These are phyloP conservation scores for Dicranocentrus wangi DNA, from an alignment of 2,888 invertebrate genomes.

Conservation along the genomic window DNA sequence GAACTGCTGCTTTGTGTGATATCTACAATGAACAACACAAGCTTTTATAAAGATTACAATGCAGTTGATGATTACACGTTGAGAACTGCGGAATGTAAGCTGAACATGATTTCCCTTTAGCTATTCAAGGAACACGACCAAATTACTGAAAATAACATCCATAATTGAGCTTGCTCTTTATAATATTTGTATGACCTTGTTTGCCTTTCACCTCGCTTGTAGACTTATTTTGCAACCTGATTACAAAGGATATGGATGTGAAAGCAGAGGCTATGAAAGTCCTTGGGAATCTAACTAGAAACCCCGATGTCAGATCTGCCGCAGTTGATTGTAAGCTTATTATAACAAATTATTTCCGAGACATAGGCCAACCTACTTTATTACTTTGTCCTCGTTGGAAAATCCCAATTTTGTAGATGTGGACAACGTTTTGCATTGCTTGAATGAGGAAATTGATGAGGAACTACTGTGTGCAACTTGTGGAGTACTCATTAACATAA, in stretches of 20 bases:
- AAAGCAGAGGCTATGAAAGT: constrained; percentile 71
- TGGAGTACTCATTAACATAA: constrained; percentile 72
- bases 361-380: not conserved
- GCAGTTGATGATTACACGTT: constrained; percentile 61
- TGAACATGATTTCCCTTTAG: too few species aligned
- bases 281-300: constrained; percentile 71
- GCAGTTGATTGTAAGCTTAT: constrained; percentile 58
- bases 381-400: not conserved
- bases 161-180: not conserved
- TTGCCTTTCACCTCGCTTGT: constrained; percentile 25
- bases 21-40: constrained; percentile 71
- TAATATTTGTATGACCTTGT: constrained; percentile 42
- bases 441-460: constrained; percentile 65
- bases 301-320: constrained; percentile 60
- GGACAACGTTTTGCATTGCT: constrained; percentile 61
- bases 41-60: constrained; percentile 70
- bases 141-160: not conserved
- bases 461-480: constrained; percentile 70
- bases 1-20: constrained; percentile 71
- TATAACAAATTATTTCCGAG: not conserved
- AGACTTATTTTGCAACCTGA: constrained; percentile 65
- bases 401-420: constrained; percentile 65
- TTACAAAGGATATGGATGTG: constrained; percentile 68
- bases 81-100: constrained; percentile 67
- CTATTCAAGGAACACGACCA: not conserved